phyloP scores from a whole-genome alignment of 2,888 invertebrate species.

The Steinernema hermaphroditum region DNA sequence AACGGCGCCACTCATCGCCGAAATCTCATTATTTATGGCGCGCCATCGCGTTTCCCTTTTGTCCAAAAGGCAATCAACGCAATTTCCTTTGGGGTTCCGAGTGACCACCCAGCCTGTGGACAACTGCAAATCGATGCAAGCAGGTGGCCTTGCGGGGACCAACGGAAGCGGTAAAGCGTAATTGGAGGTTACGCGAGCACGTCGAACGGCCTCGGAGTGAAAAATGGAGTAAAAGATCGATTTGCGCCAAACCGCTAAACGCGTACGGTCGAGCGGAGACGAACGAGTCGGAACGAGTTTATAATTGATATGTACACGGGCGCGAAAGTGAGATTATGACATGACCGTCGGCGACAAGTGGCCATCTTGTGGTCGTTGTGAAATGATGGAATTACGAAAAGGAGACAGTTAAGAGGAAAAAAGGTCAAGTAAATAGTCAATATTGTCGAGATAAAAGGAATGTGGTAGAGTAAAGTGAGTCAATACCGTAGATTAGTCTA shows the following conservation, averaged over 20 bases:
- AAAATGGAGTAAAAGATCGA: not conserved
- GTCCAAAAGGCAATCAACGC: too few species aligned
- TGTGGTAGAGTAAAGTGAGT: too few species aligned
- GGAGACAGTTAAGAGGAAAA: too few species aligned
- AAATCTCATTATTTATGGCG: not conserved
- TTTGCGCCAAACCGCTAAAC: not conserved
- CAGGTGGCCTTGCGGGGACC: not conserved
- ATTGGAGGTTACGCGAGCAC: not conserved
- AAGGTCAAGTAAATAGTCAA: too few species aligned
- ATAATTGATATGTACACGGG: slow-evolving; percentile 12
- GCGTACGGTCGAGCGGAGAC: not conserved
- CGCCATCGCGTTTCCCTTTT: too few species aligned
- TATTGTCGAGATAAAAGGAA: too few species aligned
- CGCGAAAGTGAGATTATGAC: not conserved
- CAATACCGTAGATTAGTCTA: too few species aligned
- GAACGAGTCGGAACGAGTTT: slow-evolving; percentile 2
- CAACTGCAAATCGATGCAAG: not conserved
- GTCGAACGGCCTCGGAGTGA: not conserved
- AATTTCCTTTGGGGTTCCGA: too few species aligned
- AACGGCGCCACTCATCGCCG: not conserved
- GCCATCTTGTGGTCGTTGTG: too few species aligned
- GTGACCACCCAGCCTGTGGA: not conserved
- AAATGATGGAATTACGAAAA: too few species aligned
- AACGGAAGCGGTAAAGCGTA: not conserved
- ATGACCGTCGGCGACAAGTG: too few species aligned